A percentile compares a stretch with the other conserved stretches of the same genome.
These are phyloP conservation scores for Montipora cactus DNA, from an alignment of 64 coral and sea anemone genomes.

Conservation along the genomic window DNA sequence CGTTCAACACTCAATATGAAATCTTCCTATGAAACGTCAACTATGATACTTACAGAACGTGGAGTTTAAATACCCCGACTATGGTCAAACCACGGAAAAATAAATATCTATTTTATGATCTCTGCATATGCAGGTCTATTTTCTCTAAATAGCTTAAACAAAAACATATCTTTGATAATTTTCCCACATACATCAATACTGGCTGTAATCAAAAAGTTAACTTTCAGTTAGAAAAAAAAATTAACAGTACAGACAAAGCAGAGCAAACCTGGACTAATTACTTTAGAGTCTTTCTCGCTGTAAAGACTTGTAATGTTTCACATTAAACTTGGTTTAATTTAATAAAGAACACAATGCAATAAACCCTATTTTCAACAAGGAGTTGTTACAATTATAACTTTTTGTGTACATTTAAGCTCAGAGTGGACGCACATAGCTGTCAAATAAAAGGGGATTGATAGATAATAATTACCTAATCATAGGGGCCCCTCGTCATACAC, in stretches of 20 bases:
- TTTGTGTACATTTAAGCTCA: not conserved
- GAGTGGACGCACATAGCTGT: no score
- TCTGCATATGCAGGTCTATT: not conserved
- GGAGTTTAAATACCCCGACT: constrained; percentile 22
- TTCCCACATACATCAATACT: constrained; percentile 12
- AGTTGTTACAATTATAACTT: not conserved
- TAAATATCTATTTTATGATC: constrained; percentile 48
- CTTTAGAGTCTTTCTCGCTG: not conserved
- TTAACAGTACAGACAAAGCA: not conserved
- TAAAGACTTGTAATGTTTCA: not conserved
- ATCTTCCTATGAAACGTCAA: not conserved
- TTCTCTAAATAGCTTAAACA: constrained; percentile 18
- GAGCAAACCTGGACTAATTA: not conserved
- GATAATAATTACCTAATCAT: no score
- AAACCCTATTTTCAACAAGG: not conserved
- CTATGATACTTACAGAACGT: not conserved
- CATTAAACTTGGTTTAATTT: not conserved
- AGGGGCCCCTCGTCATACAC: no score
- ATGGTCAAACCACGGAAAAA: constrained; percentile 7
- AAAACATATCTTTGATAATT: not conserved
- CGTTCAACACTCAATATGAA: not conserved
- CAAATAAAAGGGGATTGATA: no score
- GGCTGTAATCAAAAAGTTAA: not conserved
- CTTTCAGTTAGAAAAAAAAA: not conserved
- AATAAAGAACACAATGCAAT: not conserved